These are phyloP conservation scores for Rhagologus leucostigma DNA, from an alignment of 2,113 vertebrate species.

Conservation along the genomic window DNA sequence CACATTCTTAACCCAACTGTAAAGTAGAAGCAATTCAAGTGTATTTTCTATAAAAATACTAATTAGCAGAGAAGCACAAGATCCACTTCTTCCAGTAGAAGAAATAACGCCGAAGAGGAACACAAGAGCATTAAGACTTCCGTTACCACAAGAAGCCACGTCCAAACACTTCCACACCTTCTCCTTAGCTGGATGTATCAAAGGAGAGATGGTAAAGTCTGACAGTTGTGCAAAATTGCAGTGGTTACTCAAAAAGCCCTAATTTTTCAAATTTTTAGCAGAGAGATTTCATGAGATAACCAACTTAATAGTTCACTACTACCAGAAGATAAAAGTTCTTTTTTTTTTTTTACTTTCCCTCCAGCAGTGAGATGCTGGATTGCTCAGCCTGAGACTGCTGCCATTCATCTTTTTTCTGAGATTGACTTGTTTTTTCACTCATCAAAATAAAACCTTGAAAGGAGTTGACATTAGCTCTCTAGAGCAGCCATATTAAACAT, in stretches of 20 bases:
- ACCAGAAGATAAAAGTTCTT: neutral
- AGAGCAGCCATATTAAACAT: neutral
- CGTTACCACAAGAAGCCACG: neutral
- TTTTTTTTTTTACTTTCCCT: neutral
- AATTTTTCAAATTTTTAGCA: neutral
- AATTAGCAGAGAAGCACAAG: neutral
- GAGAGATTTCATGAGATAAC: neutral
- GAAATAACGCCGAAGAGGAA: neutral
- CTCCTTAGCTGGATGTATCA: neutral
- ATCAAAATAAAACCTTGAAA: neutral
- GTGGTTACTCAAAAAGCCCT: neutral
- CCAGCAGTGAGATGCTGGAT: neutral
- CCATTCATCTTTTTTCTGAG: neutral
- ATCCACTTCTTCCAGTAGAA: neutral
- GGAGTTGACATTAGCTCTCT: neutral
- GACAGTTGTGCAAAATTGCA: neutral
- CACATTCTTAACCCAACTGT: neutral
- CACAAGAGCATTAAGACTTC: neutral
- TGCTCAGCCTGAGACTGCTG: neutral
- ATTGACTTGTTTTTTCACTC: neutral
- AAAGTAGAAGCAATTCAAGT: neutral
- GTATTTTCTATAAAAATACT: neutral
- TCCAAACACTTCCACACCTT: neutral
- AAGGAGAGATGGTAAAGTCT: neutral
- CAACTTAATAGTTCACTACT: neutral